Base-by-base conservation (phyloP, 2,888 invertebrate genomes). In the Cataglyphis altisquamis region DNA sequence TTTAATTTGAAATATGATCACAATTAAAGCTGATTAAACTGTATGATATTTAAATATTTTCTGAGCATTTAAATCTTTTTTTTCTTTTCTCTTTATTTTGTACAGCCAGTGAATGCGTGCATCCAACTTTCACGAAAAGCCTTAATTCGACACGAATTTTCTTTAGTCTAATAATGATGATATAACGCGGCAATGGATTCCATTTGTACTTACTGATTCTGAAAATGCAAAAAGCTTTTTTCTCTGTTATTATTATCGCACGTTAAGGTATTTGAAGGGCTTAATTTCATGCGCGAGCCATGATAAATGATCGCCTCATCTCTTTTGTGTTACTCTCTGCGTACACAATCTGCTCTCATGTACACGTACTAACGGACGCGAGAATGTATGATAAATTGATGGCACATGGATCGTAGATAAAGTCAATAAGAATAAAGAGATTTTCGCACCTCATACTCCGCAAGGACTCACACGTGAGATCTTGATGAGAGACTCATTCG, bases 241-340 rank as follows among this genome's bases (percentile, higher is more conserved):
- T 90, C 93, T 91, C 92, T 93, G 91, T 93, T 92, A 90, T 93
- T 94, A 92, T 91, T 93, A 91, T 93, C 92, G 90, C 88, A 84
- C 87, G 89, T 85, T 88, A 88, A 91, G 86, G 90, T 84, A 87
- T 85, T 88, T 88, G 84, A 86, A 90, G 90, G 90, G 92, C 89
- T 91, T 90, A 89, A 87, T 90, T 90, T 85, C 78, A 78, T 84
- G 83, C 80, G 57, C 73, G 63, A 62, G 75, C 85, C 81, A 83
- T 87, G 91, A 89, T 87, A 91, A 89, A 90, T 86, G 82, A 55
- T 68, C 48, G 60, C 62, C 45, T 72, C 78, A 60, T 80, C 78
- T 72, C 78, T 62, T 80, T 80, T 80, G 78, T 72, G 60, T 18
- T 62, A 36, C 45, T 62, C 55, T 32, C 41, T 67, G 21, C 67